Conservation (phyloP, 2,797 vertebrate genomes). For the Poeciliopsis turneri region DNA sequence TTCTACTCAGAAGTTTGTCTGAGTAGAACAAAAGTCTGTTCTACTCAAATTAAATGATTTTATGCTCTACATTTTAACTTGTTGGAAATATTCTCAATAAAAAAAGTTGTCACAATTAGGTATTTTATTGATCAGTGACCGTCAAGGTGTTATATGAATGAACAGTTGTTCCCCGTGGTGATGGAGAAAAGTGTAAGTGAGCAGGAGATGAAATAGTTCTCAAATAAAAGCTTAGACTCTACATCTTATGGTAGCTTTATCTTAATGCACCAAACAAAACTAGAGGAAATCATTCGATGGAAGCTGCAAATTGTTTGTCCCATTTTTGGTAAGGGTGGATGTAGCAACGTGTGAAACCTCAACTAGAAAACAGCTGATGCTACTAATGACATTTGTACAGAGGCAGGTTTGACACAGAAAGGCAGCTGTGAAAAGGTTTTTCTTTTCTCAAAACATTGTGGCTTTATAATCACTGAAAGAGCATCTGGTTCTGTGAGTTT, state of each 20-base stretch:
- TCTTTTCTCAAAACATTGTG: conserved; percentile 25
- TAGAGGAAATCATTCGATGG: neutral
- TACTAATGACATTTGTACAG: conserved; percentile 26
- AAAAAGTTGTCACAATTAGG: neutral
- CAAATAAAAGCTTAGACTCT: neutral
- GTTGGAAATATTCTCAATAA: neutral
- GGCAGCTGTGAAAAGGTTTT: conserved; percentile 17
- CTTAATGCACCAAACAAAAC: neutral
- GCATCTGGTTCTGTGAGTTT: conserved; percentile 12
- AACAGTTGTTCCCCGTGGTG: neutral
- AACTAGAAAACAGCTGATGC: too few relatives aligned
- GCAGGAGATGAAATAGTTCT: neutral
- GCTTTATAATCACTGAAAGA: conserved; percentile 2
- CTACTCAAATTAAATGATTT: neutral
- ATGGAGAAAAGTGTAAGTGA: neutral
- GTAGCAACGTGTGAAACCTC: neutral
- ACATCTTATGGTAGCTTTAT: neutral
- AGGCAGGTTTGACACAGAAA: conserved; percentile 19
- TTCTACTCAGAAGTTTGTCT: neutral
- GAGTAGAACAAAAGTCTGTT: too few relatives aligned
- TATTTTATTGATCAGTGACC: neutral
- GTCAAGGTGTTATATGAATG: neutral
- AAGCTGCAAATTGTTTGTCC: too few relatives aligned
- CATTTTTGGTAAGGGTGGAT: neutral
- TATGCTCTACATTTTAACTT: neutral